phyloP scores from a whole-genome alignment of 2,113 vertebrate species.

The Pseudonaja textilis region DNA sequence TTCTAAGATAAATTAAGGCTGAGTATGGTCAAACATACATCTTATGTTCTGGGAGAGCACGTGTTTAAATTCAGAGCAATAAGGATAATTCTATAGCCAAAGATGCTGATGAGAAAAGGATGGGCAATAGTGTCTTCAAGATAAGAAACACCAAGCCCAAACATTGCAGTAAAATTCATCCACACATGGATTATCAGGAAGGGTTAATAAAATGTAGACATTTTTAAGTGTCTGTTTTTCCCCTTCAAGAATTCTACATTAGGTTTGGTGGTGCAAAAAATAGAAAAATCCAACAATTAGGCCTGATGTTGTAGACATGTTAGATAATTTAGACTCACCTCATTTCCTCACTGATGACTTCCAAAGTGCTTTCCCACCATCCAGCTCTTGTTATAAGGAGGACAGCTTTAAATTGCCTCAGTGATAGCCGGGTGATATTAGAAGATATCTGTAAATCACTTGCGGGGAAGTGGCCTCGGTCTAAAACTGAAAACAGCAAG shows the following conservation, averaged over 20 bases:
- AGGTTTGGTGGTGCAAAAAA: neutral
- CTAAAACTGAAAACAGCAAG: neutral
- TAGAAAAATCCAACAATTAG: neutral
- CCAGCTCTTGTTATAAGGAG: neutral
- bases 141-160: neutral
- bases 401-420: neutral
- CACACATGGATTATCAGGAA: neutral
- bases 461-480: neutral
- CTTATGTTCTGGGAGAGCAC: neutral
- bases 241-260: neutral
- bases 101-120: neutral
- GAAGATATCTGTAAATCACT: neutral
- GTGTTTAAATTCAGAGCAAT: neutral
- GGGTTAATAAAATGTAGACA: neutral
- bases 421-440: neutral
- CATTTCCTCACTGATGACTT: neutral
- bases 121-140: neutral
- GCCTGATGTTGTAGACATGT: neutral
- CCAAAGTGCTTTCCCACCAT: neutral
- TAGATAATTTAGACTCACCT: neutral
- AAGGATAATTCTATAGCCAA: neutral
- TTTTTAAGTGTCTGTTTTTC: neutral
- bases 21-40: neutral
- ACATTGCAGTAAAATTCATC: neutral
- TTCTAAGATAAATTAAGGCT: neutral